Percentiles rank a stretch among this genome's conserved stretches.
phyloP scores from a whole-genome alignment of 2,113 vertebrate genomes.

The Aythya baeri region DNA sequence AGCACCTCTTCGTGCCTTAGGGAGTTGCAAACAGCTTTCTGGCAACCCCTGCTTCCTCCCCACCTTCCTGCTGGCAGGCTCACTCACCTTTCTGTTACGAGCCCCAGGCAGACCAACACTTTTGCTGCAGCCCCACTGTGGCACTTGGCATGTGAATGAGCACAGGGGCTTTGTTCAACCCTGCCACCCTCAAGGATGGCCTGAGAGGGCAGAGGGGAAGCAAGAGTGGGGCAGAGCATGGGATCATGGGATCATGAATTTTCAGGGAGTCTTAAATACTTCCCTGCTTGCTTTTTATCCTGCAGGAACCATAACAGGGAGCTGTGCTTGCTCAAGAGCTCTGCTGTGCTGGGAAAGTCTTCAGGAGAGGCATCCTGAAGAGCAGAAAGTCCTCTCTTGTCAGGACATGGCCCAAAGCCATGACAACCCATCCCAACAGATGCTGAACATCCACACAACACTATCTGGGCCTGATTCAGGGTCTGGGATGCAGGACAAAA shows the following conservation, averaged over 20 bases:
- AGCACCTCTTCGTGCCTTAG: not conserved
- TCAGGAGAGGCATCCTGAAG: not conserved
- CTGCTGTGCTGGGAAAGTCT: not conserved
- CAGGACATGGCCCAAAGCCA: not conserved
- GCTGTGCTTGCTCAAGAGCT: not conserved
- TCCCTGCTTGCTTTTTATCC: not conserved
- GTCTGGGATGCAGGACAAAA: not conserved
- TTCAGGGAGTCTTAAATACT: not conserved
- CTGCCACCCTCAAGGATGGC: rapidly evolving
- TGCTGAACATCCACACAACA: not conserved
- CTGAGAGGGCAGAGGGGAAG: no score
- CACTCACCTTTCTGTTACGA: not conserved
- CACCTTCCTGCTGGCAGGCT: not conserved
- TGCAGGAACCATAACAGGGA: not conserved
- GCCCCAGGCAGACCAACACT: rapidly evolving
- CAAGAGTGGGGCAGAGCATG: not conserved
- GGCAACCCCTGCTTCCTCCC: not conserved
- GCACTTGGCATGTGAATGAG: rapidly evolving
- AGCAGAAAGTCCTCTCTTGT: not conserved
- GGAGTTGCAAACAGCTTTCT: not conserved
- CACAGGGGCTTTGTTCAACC: not conserved
- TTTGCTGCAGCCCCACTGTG: rapidly evolving
- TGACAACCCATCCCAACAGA: not conserved
- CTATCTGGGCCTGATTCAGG: not conserved
- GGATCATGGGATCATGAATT: not conserved